Evolutionary conservation across 2,797 vertebrate species (phyloP), one percentile per base, ranked within the genome.

Genomic region (Sebastes elongatus): DNA sequence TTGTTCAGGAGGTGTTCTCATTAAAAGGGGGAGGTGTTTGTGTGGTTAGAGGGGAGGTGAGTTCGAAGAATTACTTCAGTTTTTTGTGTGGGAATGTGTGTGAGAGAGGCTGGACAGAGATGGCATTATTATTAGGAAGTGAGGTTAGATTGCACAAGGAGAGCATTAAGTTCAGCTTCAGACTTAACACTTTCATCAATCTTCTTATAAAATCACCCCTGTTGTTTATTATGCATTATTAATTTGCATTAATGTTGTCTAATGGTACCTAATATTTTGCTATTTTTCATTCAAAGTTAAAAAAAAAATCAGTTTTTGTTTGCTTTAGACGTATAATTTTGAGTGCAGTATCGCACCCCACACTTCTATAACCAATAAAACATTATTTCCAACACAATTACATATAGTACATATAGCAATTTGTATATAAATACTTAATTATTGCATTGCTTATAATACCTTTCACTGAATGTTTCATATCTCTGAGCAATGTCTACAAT

Each of bases 1-100:
- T 85, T 66, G 22, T 42, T n/a, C 11, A 10, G 75, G 60, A 86
- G 84, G 88, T 27, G 74, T 77, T 82, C 8, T 56, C 20, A 75
- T 46, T 22, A 30, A 68, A 55, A 55, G 65, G 67, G 69, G 88
- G 76, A 87, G 86, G 82, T 28, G 64, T 80, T 60, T 69, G 13
- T 28, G 42, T 52, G 27, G 62, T 9, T 56, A 7, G 7, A 70
- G 65, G 27, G 74, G 69, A 53, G 9, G 71, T 69, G 22, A 64
- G 42, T 28, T 55, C 28, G 4, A 65, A 49, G 14, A 28, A 55
- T 13, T 9, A 4, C 57, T 78, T 63, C 56, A 25, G 7, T n/a
- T 49, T 57, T 49, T 10, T 10, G 1, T 23, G 25, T 33, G 5
- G 7, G 25, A 63, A 13, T 27, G 23, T 7, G 14, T 13, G 23